Base-by-base conservation (phyloP, 1,140 invertebrate genomes). In the Leptinotarsa lineolata region DNA sequence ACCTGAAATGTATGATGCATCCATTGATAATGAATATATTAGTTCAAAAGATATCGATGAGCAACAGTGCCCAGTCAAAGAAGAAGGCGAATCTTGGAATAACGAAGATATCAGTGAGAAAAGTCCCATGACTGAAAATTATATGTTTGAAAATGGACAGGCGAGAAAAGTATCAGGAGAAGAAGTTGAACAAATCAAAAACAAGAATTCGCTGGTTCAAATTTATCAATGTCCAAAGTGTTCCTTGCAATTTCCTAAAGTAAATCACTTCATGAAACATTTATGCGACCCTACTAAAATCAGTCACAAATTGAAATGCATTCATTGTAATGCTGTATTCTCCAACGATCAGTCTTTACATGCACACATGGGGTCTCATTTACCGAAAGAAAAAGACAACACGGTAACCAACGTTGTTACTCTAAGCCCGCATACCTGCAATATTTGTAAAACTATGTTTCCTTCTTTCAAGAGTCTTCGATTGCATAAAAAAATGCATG, bases 401-500 rank as follows among this genome's bases (percentile, higher is more conserved):
- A 39, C 46, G 12, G 20, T 13, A 44, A 22, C 13, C 11, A 71
- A 63, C 22, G 44, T 54, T 8, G 64, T 65, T 15, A 63, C 69
- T 46, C 6, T 71, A 44, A 30, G 20, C 13, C 58, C 69, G 4
- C 45, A 68, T 46, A 46, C n/a, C 18, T 68, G 24, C 20, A 5
- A 20, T 21, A 20, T 63, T 18, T 63, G 44, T 76, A 87, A 87
- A 15, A 92, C 91, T 0, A 83, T 88, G 46, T 93, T 93, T 73
- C 85, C 86, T 6, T 88, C 90, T 0, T 89, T 89, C 64, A 92
- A 92, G 83, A 90, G 89, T 46, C 80, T 91, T n/a, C 86, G 89
- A 76, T 83, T 93, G 24, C 92, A 93, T 80, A 89, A 88, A 75
- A 86, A 90, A 64, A 93, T 93, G 88, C 92, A 93, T 76, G 89